A percentile compares a stretch with the other conserved stretches of the same genome.
These are phyloP conservation scores for Pantelozetes paolii DNA, from an alignment of 2,888 invertebrate genomes.

Conservation along the genomic window DNA sequence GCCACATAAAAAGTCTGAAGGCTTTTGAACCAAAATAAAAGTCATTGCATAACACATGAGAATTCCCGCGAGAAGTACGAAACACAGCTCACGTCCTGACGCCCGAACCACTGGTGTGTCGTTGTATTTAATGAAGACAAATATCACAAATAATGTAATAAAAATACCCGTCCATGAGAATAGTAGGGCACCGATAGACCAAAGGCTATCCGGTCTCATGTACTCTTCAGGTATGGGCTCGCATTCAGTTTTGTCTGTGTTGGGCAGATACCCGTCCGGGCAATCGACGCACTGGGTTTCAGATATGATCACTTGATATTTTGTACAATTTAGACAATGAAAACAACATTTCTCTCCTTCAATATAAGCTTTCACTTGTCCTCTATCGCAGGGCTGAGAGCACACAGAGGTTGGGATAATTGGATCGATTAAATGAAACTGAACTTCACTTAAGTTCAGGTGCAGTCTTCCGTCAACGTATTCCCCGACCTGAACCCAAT, in stretches of 20 bases:
- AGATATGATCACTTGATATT: conserved; percentile 74
- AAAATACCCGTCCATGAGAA: conserved; percentile 53
- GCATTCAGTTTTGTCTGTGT: conserved; percentile 56
- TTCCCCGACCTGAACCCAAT: conserved; percentile 79
- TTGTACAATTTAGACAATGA: conserved; percentile 85
- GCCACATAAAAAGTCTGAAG: conserved; percentile 52
- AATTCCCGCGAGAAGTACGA: conserved; percentile 54
- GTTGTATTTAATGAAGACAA: conserved; percentile 52
- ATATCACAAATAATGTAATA: conserved; percentile 51
- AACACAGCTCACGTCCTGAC: conserved; percentile 55
- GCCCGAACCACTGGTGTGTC: conserved; percentile 55
- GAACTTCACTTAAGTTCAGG: conserved; percentile 57
- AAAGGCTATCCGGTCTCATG: conserved; percentile 64
- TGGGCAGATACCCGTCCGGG: conserved; percentile 53
- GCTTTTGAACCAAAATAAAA: conserved; percentile 53
- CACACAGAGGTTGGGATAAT: conserved; percentile 77
- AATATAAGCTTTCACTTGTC: conserved; percentile 85
- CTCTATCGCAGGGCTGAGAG: conserved; percentile 78
- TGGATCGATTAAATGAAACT: conserved; percentile 43
- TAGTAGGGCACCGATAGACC: conserved; percentile 90
- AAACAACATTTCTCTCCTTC: conserved; percentile 91
- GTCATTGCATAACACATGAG: conserved; percentile 54
- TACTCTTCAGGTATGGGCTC: conserved; percentile 67
- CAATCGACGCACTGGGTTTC: conserved; percentile 80
- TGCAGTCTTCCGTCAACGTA: conserved; percentile 75